Evolutionary conservation across 2,797 vertebrate genomes (phyloP).

Genomic region (Dipus sagitta): DNA sequence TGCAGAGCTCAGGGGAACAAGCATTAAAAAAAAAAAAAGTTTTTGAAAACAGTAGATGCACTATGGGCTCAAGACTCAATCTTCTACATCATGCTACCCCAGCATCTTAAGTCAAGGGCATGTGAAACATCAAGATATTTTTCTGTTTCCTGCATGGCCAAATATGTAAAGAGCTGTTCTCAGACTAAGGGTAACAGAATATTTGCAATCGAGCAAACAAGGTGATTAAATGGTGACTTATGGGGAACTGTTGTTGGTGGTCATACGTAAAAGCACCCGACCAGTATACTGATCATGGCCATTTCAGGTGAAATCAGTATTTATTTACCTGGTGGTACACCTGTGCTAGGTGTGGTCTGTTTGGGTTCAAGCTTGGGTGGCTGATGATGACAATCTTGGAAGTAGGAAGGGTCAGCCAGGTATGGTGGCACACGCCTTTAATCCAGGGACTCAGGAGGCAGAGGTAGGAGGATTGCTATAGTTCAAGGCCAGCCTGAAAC

Average conservation of each 20-base stretch:
- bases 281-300: neutral
- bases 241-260: neutral
- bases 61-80: conserved; percentile 30
- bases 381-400: neutral
- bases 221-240: neutral
- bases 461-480: no score
- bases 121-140: neutral
- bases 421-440: no score
- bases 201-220: conserved; percentile 5
- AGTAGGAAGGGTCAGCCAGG: no score
- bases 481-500: no score
- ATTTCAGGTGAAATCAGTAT: neutral
- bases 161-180: neutral
- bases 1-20: conserved; percentile 33
- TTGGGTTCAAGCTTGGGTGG: neutral
- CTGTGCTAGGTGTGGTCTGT: neutral
- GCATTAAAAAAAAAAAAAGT: conserved; percentile 63
- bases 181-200: neutral
- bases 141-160: neutral
- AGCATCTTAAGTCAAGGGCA: neutral
- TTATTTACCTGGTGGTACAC: neutral
- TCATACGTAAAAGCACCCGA: neutral
- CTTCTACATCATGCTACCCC: conserved; percentile 50
- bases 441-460: no score
- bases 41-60: neutral